Conservation (phyloP, 2,797 vertebrate genomes). For the Podarcis lilfordi region DNA sequence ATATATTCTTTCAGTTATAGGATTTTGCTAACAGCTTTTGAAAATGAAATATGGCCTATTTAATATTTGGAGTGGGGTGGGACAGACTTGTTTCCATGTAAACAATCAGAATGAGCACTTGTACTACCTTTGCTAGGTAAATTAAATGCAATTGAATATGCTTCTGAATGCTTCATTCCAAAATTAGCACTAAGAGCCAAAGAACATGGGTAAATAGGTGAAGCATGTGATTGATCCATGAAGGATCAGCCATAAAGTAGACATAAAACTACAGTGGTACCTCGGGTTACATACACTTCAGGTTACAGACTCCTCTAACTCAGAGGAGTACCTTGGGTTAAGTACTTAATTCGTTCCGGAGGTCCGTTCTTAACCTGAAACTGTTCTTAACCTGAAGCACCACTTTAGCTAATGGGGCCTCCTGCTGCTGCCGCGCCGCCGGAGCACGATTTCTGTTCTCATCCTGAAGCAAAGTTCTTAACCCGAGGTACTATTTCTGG, state of each 20-base stretch:
- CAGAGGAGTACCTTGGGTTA: too few species aligned
- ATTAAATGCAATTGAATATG: constrained; percentile 52
- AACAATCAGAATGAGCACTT: not conserved
- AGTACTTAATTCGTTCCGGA: too few species aligned
- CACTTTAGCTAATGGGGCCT: too few species aligned
- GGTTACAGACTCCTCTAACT: too few species aligned
- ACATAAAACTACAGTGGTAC: constrained; percentile 20
- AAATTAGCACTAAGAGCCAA: constrained; percentile 56
- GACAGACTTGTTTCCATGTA: not conserved
- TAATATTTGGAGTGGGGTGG: not conserved
- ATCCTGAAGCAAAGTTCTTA: too few species aligned
- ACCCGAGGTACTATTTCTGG: too few species aligned
- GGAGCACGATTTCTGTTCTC: too few species aligned
- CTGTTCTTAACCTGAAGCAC: too few species aligned
- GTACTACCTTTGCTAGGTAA: constrained; percentile 26
- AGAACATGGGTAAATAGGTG: constrained; percentile 50
- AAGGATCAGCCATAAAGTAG: constrained; percentile 58
- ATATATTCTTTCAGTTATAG: not conserved
- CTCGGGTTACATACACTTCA: too few species aligned
- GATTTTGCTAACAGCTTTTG: not conserved
- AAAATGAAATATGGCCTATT: not conserved
- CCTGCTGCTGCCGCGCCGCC: too few species aligned
- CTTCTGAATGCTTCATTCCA: constrained; percentile 52
- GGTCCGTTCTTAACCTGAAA: too few species aligned
- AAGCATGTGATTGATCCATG: constrained; percentile 59